phyloP scores from a whole-genome alignment of 1,140 invertebrate species.

The Phortica variegata region DNA sequence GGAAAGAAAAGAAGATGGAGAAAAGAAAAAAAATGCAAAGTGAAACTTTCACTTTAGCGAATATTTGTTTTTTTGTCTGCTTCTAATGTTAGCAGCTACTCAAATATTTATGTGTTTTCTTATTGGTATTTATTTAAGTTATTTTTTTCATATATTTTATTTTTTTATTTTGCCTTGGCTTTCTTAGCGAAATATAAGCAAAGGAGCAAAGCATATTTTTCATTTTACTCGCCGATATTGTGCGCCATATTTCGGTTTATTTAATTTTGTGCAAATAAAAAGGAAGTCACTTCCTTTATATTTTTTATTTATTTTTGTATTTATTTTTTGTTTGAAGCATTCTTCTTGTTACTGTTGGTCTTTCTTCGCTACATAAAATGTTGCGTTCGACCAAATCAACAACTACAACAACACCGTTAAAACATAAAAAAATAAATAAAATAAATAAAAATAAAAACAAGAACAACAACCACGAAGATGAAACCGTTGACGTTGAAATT shows the following conservation, averaged over 20 bases:
- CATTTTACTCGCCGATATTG: slow-evolving; percentile 53
- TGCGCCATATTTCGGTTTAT: slow-evolving; percentile 53
- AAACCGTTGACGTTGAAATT: too few relatives aligned
- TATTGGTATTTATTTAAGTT: slow-evolving; percentile 27
- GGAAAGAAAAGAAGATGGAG: too few relatives aligned
- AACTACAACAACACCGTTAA: slow-evolving; percentile 31
- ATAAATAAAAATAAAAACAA: too few relatives aligned
- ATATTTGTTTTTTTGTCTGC: neutral
- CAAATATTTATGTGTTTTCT: slow-evolving; percentile 19
- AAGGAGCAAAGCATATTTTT: slow-evolving; percentile 50
- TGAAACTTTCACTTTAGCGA: too few relatives aligned
- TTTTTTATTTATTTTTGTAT: slow-evolving; percentile 34
- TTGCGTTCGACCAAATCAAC: slow-evolving; percentile 39
- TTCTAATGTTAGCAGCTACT: neutral
- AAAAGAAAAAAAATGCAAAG: too few relatives aligned
- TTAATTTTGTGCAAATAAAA: slow-evolving; percentile 55
- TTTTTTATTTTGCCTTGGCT: slow-evolving; percentile 31
- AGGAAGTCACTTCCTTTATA: slow-evolving; percentile 53
- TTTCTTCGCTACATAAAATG: neutral
- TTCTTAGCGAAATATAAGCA: slow-evolving; percentile 27
- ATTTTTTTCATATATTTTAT: slow-evolving; percentile 4
- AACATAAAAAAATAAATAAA: too few relatives aligned
- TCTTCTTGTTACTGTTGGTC: slow-evolving; percentile 9
- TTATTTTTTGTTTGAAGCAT: too few relatives aligned
- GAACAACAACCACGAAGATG: too few relatives aligned